Conservation (phyloP, 2,113 vertebrate species). For the Atlantisia rogersi region DNA sequence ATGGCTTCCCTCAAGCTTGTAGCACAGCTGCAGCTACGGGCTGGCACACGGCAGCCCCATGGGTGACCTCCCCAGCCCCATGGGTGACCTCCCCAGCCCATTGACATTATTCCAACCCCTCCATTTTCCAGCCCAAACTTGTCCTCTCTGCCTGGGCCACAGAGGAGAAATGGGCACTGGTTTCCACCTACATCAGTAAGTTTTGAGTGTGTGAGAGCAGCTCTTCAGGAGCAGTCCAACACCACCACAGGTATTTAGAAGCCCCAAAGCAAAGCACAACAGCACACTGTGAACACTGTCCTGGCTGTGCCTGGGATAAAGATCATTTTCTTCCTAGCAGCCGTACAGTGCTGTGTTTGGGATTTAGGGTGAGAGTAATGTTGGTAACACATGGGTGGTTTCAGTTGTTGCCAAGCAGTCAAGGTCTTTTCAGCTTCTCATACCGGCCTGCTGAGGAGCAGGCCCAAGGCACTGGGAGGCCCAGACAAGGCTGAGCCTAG, state of each 20-base stretch:
- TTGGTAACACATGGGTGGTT: too few species aligned
- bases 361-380: too few species aligned
- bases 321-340: too few species aligned
- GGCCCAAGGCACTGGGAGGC: too few species aligned
- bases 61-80: too few species aligned
- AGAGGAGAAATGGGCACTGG: not conserved
- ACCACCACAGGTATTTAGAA: not conserved
- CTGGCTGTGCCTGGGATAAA: too few species aligned
- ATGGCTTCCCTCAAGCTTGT: not conserved
- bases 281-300: not conserved
- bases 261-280: not conserved
- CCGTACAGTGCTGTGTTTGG: too few species aligned
- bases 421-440: too few species aligned
- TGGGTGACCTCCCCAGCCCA: not conserved
- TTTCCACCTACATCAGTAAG: not conserved
- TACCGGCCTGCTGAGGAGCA: too few species aligned
- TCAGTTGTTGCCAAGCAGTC: too few species aligned
- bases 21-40: not conserved
- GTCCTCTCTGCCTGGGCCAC: not conserved
- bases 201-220: not conserved
- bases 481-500: too few species aligned
- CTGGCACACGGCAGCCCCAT: not conserved
- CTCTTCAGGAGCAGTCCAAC: not conserved
- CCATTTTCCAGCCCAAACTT: not conserved
- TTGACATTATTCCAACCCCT: not conserved